Evolutionary conservation across 2,797 vertebrate species (phyloP).

Genomic region (Rhabdophis nuchalis): DNA sequence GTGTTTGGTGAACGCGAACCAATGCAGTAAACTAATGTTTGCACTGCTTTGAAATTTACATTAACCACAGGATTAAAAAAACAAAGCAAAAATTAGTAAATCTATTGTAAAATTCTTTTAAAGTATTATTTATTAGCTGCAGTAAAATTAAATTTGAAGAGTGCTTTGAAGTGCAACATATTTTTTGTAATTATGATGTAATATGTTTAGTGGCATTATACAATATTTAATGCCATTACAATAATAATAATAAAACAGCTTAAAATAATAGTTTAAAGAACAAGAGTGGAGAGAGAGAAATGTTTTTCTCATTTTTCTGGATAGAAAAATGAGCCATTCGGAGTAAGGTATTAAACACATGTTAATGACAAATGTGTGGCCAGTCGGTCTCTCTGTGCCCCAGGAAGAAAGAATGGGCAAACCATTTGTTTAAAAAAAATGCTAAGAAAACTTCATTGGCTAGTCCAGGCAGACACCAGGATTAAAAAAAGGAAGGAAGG

Average conservation of each 20-base stretch:
- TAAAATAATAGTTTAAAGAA: background rate
- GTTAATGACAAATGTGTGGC: background rate
- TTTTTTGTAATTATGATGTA: background rate
- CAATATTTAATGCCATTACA: background rate
- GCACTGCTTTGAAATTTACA: conserved; percentile 8
- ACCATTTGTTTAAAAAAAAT: background rate
- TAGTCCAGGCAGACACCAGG: background rate
- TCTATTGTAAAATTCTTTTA: conserved; percentile 11
- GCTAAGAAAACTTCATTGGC: background rate
- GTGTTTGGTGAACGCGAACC: conserved; percentile 23
- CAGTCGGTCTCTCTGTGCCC: background rate
- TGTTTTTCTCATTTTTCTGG: background rate
- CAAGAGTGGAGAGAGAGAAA: background rate
- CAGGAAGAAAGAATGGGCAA: background rate
- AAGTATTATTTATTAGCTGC: conserved; percentile 7
- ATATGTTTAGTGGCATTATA: background rate
- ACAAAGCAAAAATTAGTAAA: background rate
- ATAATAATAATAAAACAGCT: background rate
- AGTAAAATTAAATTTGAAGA: background rate
- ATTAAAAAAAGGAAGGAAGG: background rate
- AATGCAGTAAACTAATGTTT: background rate
- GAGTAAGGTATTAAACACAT: background rate
- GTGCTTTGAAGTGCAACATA: background rate
- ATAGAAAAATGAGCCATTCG: background rate
- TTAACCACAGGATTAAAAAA: background rate